These are phyloP conservation scores for Dryas iulia DNA, from an alignment of 1,140 invertebrate genomes.

Conservation along the genomic window DNA sequence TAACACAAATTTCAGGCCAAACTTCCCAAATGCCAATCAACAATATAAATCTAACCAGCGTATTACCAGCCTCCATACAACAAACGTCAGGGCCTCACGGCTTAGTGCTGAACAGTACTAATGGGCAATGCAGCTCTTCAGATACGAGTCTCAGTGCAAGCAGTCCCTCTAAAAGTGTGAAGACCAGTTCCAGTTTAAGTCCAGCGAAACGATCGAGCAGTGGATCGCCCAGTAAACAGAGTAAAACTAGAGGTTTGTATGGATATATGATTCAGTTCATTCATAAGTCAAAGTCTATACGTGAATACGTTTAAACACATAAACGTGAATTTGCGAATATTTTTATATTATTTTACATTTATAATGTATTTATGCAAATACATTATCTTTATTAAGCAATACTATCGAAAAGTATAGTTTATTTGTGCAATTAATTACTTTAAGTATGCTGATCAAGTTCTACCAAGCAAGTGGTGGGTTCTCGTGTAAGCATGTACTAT, in stretches of 20 bases:
- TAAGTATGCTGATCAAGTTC: no score
- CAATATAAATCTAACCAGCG: slow-evolving; percentile 60
- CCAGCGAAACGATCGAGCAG: slow-evolving; percentile 92
- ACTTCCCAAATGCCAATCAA: slow-evolving; percentile 65
- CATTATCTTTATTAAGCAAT: no score
- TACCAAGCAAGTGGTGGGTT: no score
- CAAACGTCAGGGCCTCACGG: slow-evolving; percentile 68
- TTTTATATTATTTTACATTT: no score
- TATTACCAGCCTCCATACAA: slow-evolving; percentile 56
- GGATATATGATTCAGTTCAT: no score
- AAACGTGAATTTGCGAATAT: no score
- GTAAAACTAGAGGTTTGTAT: slow-evolving; percentile 83
- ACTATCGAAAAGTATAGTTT: no score
- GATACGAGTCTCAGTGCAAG: slow-evolving; percentile 84
- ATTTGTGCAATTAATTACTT: no score
- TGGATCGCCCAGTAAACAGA: slow-evolving; percentile 89
- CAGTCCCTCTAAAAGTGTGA: slow-evolving; percentile 91
- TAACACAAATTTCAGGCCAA: slow-evolving; percentile 56
- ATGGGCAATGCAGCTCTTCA: slow-evolving; percentile 74
- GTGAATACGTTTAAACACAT: no score
- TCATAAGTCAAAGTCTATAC: no score
- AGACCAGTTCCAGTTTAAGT: slow-evolving; percentile 90
- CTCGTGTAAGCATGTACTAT: no score
- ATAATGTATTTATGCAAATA: no score
- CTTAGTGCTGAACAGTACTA: slow-evolving; percentile 63